Base-by-base conservation (phyloP, 1,140 invertebrate genomes). In the Trigoniulus corallinus region DNA sequence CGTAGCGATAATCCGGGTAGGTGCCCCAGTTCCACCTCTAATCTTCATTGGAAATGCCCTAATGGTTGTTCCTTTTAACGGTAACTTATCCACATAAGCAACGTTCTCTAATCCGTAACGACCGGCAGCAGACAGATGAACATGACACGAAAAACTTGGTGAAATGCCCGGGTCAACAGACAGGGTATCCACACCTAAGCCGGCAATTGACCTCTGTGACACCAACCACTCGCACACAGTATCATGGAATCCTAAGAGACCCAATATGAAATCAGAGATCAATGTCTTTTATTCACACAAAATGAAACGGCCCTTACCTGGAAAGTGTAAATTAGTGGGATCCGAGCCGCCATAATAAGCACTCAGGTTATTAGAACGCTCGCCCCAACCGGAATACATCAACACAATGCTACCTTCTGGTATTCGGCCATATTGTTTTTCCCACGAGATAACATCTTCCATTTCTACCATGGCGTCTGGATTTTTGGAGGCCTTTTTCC, bases 71-170 rank as follows among this genome's bases (percentile, higher is more conserved):
- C 68, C 69, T 59, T 68, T 68, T 63, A 56, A 41, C 18, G 73
- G 72, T 27, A 74, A 48, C 47, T 65, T 59, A 29, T 64, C 64
- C 3, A 66, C 54, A 29, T 74, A 59, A 20, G 70, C 69, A 2
- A 77, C 67, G 59, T 78, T 80, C 60, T 79, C 77, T 15, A 80
- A 58, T 44, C 67, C 68, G 55, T 72, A 79, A 20, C 76, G 66
- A 3, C 72, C 70, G 13, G 68, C 63, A 29, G 57, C 58, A 0
- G 65, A 61, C 2, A 79, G 60, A 27, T 71, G 62, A 39, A 62
- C 64, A 58, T 74, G 73, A n/a, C 62, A 62, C 55, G 58, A 40
- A 53, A 64, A 63, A 40, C 59, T 53, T 13, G 57, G 58, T 1
- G 61, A 66, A 22, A 61, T 59, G 2, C 73, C 74, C 0, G 67